These are phyloP conservation scores for Cryptoprocta ferox DNA, from an alignment of 2,797 vertebrate genomes.

Conservation along the genomic window DNA sequence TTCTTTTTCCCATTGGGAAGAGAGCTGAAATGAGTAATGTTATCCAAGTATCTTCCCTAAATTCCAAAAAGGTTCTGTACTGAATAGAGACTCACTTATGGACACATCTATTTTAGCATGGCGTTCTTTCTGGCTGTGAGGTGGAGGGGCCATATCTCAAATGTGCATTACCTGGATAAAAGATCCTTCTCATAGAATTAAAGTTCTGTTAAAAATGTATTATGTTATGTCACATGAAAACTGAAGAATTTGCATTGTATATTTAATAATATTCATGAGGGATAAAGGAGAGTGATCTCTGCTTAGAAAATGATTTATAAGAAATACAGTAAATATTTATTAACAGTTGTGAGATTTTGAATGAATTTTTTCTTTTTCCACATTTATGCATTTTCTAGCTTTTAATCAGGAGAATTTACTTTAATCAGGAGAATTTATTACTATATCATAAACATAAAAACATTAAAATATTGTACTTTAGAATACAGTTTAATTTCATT, in stretches of 20 bases:
- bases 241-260: neutral
- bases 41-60: slow-evolving; percentile 41
- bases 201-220: slow-evolving; percentile 41
- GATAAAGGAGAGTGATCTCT: neutral
- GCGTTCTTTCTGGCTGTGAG: neutral
- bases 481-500: neutral
- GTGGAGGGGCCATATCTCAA: neutral
- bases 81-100: neutral
- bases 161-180: slow-evolving; percentile 28
- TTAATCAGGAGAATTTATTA: slow-evolving; percentile 42
- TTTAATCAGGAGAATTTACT: slow-evolving; percentile 52
- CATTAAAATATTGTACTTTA: neutral
- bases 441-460: neutral
- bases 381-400: neutral
- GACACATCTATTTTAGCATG: neutral
- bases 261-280: slow-evolving; percentile 4
- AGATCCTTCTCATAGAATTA: neutral
- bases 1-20: slow-evolving; percentile 55
- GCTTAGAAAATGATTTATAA: slow-evolving; percentile 44
- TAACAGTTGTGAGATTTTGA: slow-evolving; percentile 12
- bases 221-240: slow-evolving; percentile 18
- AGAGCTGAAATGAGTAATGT: slow-evolving; percentile 38
- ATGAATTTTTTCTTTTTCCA: neutral
- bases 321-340: slow-evolving; percentile 41
- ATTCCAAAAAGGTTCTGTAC: slow-evolving; percentile 56